Evolutionary conservation across 2,888 invertebrate genomes (phyloP), one percentile per base, ranked within the genome.

Genomic region (Drosophila mercatorum): DNA sequence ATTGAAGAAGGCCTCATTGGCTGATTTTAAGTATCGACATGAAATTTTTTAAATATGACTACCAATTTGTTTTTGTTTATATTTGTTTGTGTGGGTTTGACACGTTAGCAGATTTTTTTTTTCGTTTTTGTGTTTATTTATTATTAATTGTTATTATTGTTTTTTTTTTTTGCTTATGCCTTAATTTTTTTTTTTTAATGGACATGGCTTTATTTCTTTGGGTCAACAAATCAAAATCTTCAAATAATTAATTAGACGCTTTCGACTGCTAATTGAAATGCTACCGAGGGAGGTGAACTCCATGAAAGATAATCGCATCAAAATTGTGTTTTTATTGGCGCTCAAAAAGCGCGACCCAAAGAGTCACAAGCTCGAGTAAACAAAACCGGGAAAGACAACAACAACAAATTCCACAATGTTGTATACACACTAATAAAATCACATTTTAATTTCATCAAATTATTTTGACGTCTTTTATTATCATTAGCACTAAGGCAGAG

Each of bases 1-100:
- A 78, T 80, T 78, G 76, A 80, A 63, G 68, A 71, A 79, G 47
- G 74, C 67, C 60, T 46, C 58, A 67, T 67, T 58, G 63, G 72
- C 11, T 52, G 63, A 58, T 26, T 72, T 63, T 47, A 51, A 77
- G 72, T 63, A 71, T 71, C 44, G 71, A 58, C 51, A 58, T 59
- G 49, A 56, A 63, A 62, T 65, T 64, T 61, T 52, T 43, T 47
- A 17, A 52, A 64, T 65, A 44, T 52, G 57, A 55, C 68, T 55
- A 41, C 31, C 12, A 67, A 68, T 43, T 58, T 44, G 41, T n/a
- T 66, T 46, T 31, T 47, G 53, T 44, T 67, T 57, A 44, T 40
- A 26, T 57, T 55, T 17, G 2, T 59, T 41, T 55, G 52, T 66
- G 28, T 49, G 55, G 12, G 22, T n/a, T 75, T 59, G 58, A 78